Evolutionary conservation across 2,113 vertebrate genomes (phyloP).

Genomic region (Anguilla rostrata): DNA sequence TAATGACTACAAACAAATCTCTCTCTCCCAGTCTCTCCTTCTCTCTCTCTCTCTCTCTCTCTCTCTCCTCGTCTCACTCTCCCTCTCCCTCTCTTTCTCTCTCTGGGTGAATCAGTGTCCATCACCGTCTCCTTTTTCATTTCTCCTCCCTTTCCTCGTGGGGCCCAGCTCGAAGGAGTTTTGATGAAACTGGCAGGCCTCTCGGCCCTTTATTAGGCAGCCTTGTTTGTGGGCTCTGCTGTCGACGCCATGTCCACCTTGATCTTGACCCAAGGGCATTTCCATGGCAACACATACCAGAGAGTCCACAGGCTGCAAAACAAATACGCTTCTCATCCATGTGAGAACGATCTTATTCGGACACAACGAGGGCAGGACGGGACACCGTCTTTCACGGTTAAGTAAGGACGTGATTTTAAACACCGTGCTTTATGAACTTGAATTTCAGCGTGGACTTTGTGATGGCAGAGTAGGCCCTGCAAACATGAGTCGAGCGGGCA

Average conservation of each 20-base stretch:
- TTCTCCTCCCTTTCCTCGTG: not conserved
- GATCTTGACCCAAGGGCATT: constrained; percentile 1
- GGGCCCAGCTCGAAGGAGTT: not conserved
- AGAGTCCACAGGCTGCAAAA: not conserved
- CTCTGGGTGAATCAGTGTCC: not conserved
- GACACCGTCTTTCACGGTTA: not conserved
- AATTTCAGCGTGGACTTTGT: not conserved
- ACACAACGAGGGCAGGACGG: not conserved
- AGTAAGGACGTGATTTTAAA: not conserved
- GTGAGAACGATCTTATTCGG: not conserved
- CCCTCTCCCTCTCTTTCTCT: not conserved
- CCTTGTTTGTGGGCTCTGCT: not conserved
- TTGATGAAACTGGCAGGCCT: not conserved
- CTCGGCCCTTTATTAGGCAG: not conserved
- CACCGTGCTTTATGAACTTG: not conserved
- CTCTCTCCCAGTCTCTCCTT: no score
- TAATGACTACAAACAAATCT: no score
- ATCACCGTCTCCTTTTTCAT: not conserved
- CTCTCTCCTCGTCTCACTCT: not conserved
- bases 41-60: no score
- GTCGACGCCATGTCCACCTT: not conserved
- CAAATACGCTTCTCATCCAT: not conserved
- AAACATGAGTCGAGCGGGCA: not conserved
- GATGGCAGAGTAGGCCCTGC: not conserved
- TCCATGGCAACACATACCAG: not conserved